These are phyloP conservation scores for Deladenus siricidicola DNA, from an alignment of 2,888 invertebrate genomes.

Conservation along the genomic window DNA sequence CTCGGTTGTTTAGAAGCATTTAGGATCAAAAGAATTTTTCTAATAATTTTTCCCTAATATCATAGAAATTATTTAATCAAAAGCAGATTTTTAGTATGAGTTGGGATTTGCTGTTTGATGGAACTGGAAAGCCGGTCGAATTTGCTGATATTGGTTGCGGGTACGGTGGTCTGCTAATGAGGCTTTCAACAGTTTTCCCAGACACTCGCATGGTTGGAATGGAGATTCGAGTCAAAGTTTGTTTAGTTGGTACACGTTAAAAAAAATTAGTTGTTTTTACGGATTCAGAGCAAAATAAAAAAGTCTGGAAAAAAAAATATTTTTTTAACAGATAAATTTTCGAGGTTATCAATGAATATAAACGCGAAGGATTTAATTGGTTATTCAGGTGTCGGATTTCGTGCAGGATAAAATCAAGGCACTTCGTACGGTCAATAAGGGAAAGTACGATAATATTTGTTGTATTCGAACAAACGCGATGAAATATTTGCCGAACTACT, in stretches of 20 bases:
- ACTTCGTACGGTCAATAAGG: conserved; percentile 62
- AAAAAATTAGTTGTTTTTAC: neutral
- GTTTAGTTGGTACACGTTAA: too few species aligned
- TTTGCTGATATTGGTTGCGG: conserved; percentile 97
- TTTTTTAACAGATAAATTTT: neutral
- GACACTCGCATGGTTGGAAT: conserved; percentile 79
- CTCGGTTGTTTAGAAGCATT: too few species aligned
- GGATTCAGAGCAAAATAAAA: too few species aligned
- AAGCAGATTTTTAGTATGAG: conserved; percentile 59
- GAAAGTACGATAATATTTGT: conserved; percentile 80
- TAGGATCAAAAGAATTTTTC: too few species aligned
- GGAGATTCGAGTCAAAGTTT: conserved; percentile 93
- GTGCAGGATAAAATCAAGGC: conserved; percentile 88
- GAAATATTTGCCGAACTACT: conserved; percentile 97
- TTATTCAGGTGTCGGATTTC: conserved; percentile 68
- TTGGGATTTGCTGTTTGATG: conserved; percentile 69
- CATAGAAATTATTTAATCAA: neutral
- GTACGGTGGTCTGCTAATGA: conserved; percentile 78
- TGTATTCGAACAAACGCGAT: conserved; percentile 93
- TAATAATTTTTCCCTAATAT: too few species aligned
- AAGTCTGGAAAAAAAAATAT: neutral
- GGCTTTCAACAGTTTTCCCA: conserved; percentile 80
- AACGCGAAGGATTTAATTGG: too few species aligned
- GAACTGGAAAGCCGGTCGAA: conserved; percentile 60
- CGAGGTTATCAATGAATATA: too few species aligned